These are phyloP conservation scores for Patagioenas fasciata DNA, from an alignment of 2,113 vertebrate species.

Conservation along the genomic window DNA sequence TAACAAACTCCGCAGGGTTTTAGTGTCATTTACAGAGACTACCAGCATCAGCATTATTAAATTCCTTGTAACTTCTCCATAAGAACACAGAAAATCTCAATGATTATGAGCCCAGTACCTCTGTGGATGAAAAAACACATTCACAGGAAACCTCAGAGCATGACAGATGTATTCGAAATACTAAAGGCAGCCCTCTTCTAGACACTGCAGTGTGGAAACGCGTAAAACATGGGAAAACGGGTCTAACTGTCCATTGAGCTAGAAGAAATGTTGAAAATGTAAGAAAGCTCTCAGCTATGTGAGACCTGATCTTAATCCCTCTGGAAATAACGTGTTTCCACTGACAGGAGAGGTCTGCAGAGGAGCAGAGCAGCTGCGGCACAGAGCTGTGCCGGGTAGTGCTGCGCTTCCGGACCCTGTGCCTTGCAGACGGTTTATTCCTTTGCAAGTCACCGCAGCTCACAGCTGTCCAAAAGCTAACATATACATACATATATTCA, in stretches of 20 bases:
- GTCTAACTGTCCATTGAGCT: not conserved
- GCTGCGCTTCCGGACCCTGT: not conserved
- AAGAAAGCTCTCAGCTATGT: not conserved
- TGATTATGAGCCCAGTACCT: not conserved
- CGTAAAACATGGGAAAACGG: not conserved
- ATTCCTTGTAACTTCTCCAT: not conserved
- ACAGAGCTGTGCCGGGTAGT: accelerated
- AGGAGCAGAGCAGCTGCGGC: not conserved
- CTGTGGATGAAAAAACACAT: not conserved
- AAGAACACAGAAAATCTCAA: not conserved
- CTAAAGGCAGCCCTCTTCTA: not conserved
- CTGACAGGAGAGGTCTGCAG: not conserved
- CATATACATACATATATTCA: accelerated
- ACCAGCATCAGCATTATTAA: not conserved
- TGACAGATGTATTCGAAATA: not conserved
- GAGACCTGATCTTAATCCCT: not conserved
- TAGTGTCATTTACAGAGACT: not conserved
- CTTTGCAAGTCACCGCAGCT: not conserved
- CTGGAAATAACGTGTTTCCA: not conserved
- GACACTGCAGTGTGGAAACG: not conserved
- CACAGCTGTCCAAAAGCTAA: not conserved
- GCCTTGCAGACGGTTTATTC: not conserved
- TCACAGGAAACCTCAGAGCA: not conserved
- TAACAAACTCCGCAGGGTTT: not conserved
- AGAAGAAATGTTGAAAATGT: not conserved